These are phyloP conservation scores for Agriotes lineatus DNA, from an alignment of 2,888 invertebrate genomes.

Conservation along the genomic window DNA sequence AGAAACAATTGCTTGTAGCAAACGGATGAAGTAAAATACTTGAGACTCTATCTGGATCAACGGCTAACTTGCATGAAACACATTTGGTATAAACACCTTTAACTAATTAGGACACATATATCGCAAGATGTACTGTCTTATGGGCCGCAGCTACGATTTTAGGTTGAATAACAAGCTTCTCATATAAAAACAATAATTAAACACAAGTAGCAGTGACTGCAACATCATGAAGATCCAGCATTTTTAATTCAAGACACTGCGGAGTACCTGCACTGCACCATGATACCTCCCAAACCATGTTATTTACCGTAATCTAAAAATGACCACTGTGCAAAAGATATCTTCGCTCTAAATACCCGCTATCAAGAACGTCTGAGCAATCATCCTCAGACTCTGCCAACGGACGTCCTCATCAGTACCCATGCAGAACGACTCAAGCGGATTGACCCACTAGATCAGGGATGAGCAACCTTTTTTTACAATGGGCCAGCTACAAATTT, in stretches of 20 bases:
- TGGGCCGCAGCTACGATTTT: background rate
- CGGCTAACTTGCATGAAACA: background rate
- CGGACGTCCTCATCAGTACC: background rate
- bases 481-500: too few relatives aligned
- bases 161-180: background rate
- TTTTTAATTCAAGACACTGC: background rate
- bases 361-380: background rate
- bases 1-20: background rate
- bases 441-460: background rate
- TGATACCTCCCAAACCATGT: background rate
- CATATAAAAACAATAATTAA: background rate
- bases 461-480: too few relatives aligned
- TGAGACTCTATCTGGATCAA: background rate
- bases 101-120: background rate
- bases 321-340: background rate
- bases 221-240: too few relatives aligned
- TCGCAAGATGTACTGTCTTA: background rate
- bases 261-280: background rate
- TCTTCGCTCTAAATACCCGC: background rate
- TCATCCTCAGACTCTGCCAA: background rate
- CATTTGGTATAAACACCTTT: background rate
- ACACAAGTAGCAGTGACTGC: background rate
- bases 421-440: background rate
- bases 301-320: background rate
- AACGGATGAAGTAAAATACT: background rate